Evolutionary conservation across 2,888 invertebrate genomes (phyloP), one percentile per base, ranked within the genome.

Genomic region (Campoplex nolae): DNA sequence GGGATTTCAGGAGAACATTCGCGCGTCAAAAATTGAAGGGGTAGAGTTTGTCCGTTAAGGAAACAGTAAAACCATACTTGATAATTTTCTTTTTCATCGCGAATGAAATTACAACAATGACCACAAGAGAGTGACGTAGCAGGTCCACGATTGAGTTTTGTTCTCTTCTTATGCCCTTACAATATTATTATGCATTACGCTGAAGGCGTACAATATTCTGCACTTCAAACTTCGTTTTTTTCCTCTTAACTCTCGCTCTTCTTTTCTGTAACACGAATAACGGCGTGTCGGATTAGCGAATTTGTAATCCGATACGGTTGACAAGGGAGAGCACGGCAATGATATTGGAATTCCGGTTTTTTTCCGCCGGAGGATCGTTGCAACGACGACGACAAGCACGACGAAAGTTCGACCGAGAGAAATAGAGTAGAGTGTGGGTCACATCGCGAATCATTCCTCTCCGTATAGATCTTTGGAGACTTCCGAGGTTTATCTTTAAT

Each of bases 271-370:
- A 76, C 62, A 56, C 75, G 86, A 86, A 80, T 80, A 86, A 86
- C 79, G 71, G 65, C 68, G 83, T 83, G 86, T 80, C 83, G 71
- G 75, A 76, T 58, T 77, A 32, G 80, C 65, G 75, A 86, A 80
- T 86, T 80, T 80, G 86, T 86, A 86, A 76, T 86, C 67, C 83
- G 83, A 86, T 86, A 83, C 80, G 83, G 76, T 83, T 83, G 86
- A 83, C 86, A 83, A 83, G 80, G 76, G 71, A 80, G 76, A 83
- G 76, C 79, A 77, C 67, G 73, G 80, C 83, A 83, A 76, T 86
- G 76, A 76, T 86, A 86, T 86, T 86, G 86, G 80, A 86, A 86
- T 86, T 83, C 86, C 83, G 65, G 67, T 86, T 86, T 86, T 86
- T 23, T 83, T 76, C 76, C 74, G 56, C 67, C 16, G 67, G 67